These are phyloP conservation scores for Clavelina lepadiformis DNA, from an alignment of 23 tunicate genomes.

Conservation along the genomic window DNA sequence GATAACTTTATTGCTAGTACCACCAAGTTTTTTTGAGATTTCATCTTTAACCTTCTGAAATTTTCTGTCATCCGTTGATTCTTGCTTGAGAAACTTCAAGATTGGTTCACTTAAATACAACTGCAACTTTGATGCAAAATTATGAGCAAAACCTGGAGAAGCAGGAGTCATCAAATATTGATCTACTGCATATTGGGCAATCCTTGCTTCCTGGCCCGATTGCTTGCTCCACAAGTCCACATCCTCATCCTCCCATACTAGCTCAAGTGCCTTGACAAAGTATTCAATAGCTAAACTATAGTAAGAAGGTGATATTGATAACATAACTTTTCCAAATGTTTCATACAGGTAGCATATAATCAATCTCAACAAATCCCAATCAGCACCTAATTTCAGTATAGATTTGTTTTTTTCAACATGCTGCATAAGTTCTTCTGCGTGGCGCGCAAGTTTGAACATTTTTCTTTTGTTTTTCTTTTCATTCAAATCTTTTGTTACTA, in stretches of 20 bases:
- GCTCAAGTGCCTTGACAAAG: neutral
- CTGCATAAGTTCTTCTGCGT: neutral
- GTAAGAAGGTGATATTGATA: neutral
- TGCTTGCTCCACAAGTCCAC: too few species aligned
- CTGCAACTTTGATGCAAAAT: neutral
- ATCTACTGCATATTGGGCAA: too few species aligned
- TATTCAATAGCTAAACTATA: neutral
- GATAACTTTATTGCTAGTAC: neutral
- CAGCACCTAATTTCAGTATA: neutral
- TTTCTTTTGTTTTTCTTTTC: neutral
- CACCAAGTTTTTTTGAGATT: neutral
- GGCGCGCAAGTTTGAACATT: slow-evolving; percentile 3
- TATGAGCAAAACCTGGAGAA: slow-evolving; percentile 3
- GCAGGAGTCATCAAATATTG: too few species aligned
- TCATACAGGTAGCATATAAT: slow-evolving; percentile 14
- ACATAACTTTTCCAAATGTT: slow-evolving; percentile 9
- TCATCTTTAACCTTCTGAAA: slow-evolving; percentile 1
- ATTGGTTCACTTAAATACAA: neutral
- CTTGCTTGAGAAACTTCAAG: slow-evolving; percentile 17
- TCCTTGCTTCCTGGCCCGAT: too few species aligned
- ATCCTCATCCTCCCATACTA: slow-evolving; percentile 10
- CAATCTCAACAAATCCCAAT: neutral
- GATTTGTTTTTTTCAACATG: neutral
- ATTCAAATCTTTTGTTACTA: slow-evolving; percentile 21
- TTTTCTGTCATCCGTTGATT: slow-evolving; percentile 1